Evolutionary conservation across 1,140 invertebrate species (phyloP).

Genomic region (Agrypnia vestita): DNA sequence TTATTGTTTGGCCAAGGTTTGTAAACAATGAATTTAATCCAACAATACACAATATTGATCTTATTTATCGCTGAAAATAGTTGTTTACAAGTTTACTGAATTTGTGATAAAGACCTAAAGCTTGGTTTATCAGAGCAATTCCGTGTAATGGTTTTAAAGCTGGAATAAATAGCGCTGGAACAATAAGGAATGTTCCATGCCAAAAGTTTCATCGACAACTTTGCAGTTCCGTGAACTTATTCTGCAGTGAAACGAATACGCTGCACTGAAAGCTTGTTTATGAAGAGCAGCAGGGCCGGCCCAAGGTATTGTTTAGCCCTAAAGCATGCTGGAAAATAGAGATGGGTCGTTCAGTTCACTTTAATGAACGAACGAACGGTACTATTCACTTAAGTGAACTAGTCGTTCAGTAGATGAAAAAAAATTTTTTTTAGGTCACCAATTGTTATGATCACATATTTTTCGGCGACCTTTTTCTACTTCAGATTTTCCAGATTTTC

Average conservation of each 20-base stretch:
- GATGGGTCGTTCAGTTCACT: too few species aligned
- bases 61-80: neutral
- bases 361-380: too few species aligned
- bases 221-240: neutral
- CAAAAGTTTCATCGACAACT: neutral
- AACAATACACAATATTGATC: neutral
- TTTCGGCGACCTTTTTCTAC: too few species aligned
- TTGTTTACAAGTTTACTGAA: neutral
- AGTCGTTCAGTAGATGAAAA: too few species aligned
- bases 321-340: too few species aligned
- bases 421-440: too few species aligned
- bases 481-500: too few species aligned
- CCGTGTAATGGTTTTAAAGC: neutral
- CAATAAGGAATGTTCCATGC: neutral
- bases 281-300: neutral
- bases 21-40: too few species aligned
- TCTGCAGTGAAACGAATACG: neutral
- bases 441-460: too few species aligned
- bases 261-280: neutral
- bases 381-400: too few species aligned
- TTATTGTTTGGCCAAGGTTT: too few species aligned
- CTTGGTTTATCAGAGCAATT: neutral
- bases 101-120: neutral
- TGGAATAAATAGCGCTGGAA: neutral
- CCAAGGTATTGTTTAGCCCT: too few species aligned